A percentile compares a stretch with the other conserved stretches of the same genome.
phyloP scores from a whole-genome alignment of 2,113 vertebrate genomes.

The Prietella phreatophila region DNA sequence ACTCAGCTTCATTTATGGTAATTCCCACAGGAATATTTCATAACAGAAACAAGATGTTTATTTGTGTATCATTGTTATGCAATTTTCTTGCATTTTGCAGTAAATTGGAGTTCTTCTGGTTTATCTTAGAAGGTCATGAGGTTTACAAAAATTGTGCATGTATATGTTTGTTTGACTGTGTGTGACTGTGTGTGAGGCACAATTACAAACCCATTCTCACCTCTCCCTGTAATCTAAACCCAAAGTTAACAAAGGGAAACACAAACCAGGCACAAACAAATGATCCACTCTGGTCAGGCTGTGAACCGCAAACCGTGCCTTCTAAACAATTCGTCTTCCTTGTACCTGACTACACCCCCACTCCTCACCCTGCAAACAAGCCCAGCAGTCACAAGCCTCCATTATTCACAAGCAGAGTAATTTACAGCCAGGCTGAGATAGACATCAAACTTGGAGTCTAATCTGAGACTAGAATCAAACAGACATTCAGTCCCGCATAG shows the following conservation, averaged over 20 bases:
- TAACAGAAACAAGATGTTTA: background rate
- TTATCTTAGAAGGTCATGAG: background rate
- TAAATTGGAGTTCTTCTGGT: background rate
- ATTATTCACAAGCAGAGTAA: constrained; percentile 59
- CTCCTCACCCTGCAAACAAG: constrained; percentile 54
- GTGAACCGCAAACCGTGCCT: constrained; percentile 60
- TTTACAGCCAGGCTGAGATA: constrained; percentile 59
- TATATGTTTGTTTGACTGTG: constrained; percentile 51
- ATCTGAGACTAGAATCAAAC: constrained; percentile 60
- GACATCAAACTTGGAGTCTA: constrained; percentile 55
- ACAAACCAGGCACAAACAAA: constrained; percentile 64
- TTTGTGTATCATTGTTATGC: background rate
- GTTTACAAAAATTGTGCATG: constrained; percentile 23
- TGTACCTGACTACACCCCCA: constrained; percentile 38
- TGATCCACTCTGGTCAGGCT: constrained; percentile 56
- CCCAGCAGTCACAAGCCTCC: constrained; percentile 59
- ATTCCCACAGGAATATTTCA: background rate
- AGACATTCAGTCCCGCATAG: constrained; percentile 61
- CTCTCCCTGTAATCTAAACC: constrained; percentile 65
- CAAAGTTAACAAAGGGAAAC: constrained; percentile 64
- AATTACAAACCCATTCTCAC: constrained; percentile 66
- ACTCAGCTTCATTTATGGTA: background rate
- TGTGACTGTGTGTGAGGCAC: constrained; percentile 37
- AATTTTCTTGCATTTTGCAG: background rate
- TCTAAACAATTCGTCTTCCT: constrained; percentile 48